A percentile compares a stretch with the other conserved stretches of the same genome.
Conservation (phyloP, 2,113 vertebrate genomes). For the Aegotheles bennettii region DNA sequence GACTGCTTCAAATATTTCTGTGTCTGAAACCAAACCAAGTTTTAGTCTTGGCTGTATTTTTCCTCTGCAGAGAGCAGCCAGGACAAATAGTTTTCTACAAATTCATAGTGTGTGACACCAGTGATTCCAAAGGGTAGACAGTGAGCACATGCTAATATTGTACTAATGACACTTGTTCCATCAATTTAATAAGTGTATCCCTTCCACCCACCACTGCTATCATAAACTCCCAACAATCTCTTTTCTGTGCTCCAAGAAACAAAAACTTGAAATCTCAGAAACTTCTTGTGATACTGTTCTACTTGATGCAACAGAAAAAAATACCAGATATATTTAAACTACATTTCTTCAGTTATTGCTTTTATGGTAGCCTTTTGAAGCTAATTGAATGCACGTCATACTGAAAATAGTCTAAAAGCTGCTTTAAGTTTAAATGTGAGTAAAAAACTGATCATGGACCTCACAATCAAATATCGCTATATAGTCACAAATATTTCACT, state of each 20-base stretch:
- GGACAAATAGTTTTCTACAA: constrained; percentile 35
- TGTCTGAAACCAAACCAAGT: constrained; percentile 18
- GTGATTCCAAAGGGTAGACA: not conserved
- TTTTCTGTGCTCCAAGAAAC: not conserved
- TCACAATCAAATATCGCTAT: not conserved
- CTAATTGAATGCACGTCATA: constrained; percentile 15
- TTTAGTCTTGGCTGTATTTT: constrained; percentile 17
- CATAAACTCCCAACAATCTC: not conserved
- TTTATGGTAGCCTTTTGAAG: not conserved
- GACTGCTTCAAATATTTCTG: constrained; percentile 17
- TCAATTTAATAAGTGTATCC: not conserved
- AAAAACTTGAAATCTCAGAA: not conserved
- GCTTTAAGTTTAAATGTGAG: not conserved
- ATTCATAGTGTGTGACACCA: not conserved
- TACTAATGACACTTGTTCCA: not conserved
- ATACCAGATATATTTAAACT: not conserved
- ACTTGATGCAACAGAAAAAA: not conserved
- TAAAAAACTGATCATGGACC: not conserved
- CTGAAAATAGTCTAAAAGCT: not conserved
- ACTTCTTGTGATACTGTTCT: not conserved
- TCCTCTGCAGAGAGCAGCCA: not conserved
- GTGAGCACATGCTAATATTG: not conserved
- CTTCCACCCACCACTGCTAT: not conserved
- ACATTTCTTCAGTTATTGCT: not conserved
- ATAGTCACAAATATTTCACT: not conserved